Percentiles rank a stretch among this genome's conserved stretches.
Conservation (phyloP, 2,113 vertebrate genomes). For the Danionella cerebrum region DNA sequence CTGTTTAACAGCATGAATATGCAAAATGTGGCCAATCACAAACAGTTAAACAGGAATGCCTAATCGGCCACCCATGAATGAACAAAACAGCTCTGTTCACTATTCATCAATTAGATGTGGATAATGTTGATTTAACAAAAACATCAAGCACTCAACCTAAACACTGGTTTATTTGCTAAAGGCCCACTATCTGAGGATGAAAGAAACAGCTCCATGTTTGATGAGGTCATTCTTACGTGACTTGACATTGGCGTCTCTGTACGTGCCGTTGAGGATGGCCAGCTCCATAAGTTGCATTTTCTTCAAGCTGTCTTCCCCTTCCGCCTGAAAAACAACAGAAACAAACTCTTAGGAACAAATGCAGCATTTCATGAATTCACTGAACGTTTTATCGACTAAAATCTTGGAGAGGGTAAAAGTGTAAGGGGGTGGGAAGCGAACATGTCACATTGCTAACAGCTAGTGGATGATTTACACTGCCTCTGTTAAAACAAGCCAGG, state of each 20-base stretch:
- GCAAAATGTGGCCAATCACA: no score
- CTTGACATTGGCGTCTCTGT: slow-evolving; percentile 98
- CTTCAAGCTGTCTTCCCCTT: slow-evolving; percentile 98
- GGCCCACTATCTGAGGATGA: not conserved
- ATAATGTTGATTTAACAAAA: no score
- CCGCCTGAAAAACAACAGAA: slow-evolving; percentile 68
- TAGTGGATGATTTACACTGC: slow-evolving; percentile 53
- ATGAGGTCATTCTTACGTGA: slow-evolving; percentile 81
- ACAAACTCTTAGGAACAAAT: not conserved
- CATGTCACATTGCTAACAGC: slow-evolving; percentile 52
- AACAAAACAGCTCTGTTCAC: no score
- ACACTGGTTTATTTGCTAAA: no score
- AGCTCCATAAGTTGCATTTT: slow-evolving; percentile 99
- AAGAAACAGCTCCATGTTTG: slow-evolving; percentile 9
- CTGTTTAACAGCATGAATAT: no score
- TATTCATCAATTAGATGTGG: no score
- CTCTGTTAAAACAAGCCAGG: slow-evolving; percentile 9
- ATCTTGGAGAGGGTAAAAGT: slow-evolving; percentile 31
- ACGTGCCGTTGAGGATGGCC: slow-evolving; percentile 97
- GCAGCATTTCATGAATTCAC: not conserved
- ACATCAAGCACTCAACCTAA: no score
- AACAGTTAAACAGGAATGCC: no score
- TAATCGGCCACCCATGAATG: no score
- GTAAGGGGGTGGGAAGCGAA: slow-evolving; percentile 29
- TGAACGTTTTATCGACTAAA: slow-evolving; percentile 15